These are phyloP conservation scores for Babyrousa celebensis DNA, from an alignment of 2,797 vertebrate species.

Conservation along the genomic window DNA sequence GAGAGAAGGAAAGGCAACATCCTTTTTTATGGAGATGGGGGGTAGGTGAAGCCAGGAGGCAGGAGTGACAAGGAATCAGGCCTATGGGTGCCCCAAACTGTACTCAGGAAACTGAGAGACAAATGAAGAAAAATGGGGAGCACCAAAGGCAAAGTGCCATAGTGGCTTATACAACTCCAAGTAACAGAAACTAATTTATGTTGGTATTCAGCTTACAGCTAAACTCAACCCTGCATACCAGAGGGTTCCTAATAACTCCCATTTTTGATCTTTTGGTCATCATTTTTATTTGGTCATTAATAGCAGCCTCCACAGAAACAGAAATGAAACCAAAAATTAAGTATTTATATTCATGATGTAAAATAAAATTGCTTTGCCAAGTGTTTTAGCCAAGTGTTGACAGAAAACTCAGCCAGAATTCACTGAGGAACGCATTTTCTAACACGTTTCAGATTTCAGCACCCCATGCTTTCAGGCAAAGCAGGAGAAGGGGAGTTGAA, in stretches of 20 bases:
- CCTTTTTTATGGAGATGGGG: not conserved
- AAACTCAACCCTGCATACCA: not conserved
- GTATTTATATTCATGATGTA: constrained; percentile 50
- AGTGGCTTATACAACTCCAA: not conserved
- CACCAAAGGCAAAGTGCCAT: not conserved
- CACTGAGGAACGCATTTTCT: constrained; percentile 53
- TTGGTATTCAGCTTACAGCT: not conserved
- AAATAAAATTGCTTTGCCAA: constrained; percentile 72
- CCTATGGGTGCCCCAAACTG: not conserved
- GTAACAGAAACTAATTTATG: not conserved
- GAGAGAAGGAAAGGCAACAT: not conserved
- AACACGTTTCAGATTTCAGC: constrained; percentile 48
- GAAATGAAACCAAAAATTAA: constrained; percentile 69
- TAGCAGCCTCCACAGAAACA: constrained; percentile 31
- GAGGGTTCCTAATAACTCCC: not conserved
- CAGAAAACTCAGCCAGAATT: constrained; percentile 68
- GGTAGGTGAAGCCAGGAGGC: accelerated
- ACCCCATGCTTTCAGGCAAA: constrained; percentile 1
- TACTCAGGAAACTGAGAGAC: not conserved
- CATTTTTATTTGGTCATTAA: constrained; percentile 55
- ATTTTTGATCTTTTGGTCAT: not conserved
- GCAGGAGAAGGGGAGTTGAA: not conserved
- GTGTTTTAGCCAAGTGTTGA: constrained; percentile 54
- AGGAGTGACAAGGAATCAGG: not conserved
- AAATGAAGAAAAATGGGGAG: not conserved